Evolutionary conservation across 2,797 vertebrate genomes (phyloP), one percentile per base, ranked within the genome.

Genomic region (Micrastur ruficollis): DNA sequence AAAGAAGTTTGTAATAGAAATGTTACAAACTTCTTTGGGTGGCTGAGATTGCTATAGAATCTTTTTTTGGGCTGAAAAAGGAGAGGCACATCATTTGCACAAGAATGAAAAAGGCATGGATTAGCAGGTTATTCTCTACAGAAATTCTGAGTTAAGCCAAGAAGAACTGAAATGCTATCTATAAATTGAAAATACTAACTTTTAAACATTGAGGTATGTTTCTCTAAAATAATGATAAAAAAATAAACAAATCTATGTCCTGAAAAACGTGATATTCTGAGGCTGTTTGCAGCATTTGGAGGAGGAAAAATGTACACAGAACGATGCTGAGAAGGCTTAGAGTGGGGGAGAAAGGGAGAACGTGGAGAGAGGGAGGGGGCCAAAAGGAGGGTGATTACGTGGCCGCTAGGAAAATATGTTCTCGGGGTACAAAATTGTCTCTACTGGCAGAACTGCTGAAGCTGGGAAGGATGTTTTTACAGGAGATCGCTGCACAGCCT

Each of bases 1-100:
- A 92, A 96, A 68, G 83, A 86, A 68, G 34, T 74, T 94, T 81
- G 44, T 74, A 92, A 52, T 78, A 80, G 58, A 63, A 91, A 76
- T 82, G 29, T 73, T 91, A 71, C 27, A 66, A 63, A 73, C 62
- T 92, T 29, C 42, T 89, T 82, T 92, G 68, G 15, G 38, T 81
- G 89, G 42, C 13, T 76, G 72, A 71, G 79, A 50, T 58, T 62
- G 61, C 68, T 70, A 25, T 72, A 72, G 32, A 26, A 4, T 46
- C 16, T 63, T 31, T 70, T 78, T 46, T 15, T 8, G 17, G 10
- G 14, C 4, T 74, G 62, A 47, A 47, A 92, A 80, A 82, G 14
- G 62, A 76, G 52, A 52, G 59, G 32, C 12, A 21, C 3, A 0
- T 66, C 8, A 8, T 47, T 75, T 75, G n/a, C 26, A 8, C 23